A percentile compares a stretch with the other conserved stretches of the same genome.
These are phyloP conservation scores for Capra hircus DNA, from an alignment of 2,113 vertebrate species.

Conservation along the genomic window DNA sequence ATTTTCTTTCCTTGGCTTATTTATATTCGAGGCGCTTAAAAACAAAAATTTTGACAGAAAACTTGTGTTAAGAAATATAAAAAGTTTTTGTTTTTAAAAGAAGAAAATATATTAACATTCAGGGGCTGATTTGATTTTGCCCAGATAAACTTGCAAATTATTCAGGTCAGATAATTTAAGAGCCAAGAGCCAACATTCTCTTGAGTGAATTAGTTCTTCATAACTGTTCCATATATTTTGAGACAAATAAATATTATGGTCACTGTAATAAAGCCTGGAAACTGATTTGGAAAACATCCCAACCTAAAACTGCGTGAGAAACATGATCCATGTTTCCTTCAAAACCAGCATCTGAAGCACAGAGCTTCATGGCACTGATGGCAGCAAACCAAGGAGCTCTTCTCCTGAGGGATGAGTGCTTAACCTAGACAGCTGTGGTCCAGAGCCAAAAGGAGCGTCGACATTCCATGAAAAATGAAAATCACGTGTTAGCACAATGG, in stretches of 20 bases:
- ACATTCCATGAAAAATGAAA: not conserved
- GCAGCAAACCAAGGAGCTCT: not conserved
- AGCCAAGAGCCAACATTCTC: not conserved
- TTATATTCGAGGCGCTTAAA: slow-evolving; percentile 27
- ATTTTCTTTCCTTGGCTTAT: not conserved
- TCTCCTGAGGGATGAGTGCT: not conserved
- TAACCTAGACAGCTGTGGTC: not conserved
- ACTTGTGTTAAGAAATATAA: not conserved
- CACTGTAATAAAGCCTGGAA: not conserved
- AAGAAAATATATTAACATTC: slow-evolving; percentile 35
- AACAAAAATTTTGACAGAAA: slow-evolving; percentile 16
- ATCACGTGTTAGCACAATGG: not conserved
- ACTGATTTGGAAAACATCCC: slow-evolving; percentile 3
- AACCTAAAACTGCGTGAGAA: not conserved
- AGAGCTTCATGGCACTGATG: not conserved
- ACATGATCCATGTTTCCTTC: not conserved
- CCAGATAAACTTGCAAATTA: not conserved
- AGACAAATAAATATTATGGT: slow-evolving; percentile 33
- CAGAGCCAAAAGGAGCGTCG: not conserved
- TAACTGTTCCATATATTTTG: not conserved
- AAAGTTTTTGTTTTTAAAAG: not conserved
- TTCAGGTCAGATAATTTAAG: slow-evolving; percentile 2
- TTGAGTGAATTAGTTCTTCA: slow-evolving; percentile 13
- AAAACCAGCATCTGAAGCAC: not conserved
- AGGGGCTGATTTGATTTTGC: slow-evolving; percentile 19